Conservation (phyloP, 2,113 vertebrate genomes). For the Macaca nemestrina region DNA sequence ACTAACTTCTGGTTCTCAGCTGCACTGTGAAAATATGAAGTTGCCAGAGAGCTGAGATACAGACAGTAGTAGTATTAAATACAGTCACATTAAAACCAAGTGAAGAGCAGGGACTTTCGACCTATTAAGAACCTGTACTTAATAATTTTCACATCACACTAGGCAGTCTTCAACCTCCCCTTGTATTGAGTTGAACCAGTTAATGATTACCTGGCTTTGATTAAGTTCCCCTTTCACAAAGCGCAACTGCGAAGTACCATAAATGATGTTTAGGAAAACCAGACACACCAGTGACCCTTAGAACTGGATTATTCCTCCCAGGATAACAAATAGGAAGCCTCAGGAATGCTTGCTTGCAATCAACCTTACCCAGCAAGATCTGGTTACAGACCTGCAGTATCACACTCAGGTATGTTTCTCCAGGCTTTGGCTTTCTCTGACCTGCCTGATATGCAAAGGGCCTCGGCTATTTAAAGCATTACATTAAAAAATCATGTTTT, state of each 20-base stretch:
- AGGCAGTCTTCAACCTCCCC: background rate
- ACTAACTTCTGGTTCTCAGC: conserved; percentile 60
- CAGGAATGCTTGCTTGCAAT: background rate
- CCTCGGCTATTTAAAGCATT: conserved; percentile 59
- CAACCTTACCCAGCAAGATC: background rate
- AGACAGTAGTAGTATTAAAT: background rate
- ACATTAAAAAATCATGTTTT: conserved; percentile 68
- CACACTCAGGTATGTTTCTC: background rate
- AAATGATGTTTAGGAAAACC: conserved; percentile 38
- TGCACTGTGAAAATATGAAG: conserved; percentile 45
- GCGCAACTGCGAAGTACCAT: background rate
- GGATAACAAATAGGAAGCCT: background rate
- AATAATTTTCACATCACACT: background rate
- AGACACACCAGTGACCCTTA: conserved; percentile 12
- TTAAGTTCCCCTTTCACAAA: conserved; percentile 54
- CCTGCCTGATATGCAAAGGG: conserved; percentile 42
- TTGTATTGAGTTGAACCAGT: background rate
- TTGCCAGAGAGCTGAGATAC: conserved; percentile 8
- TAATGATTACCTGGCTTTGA: conserved; percentile 55
- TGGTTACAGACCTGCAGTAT: conserved; percentile 17
- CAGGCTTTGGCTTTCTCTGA: conserved; percentile 7
- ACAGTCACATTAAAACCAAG: background rate
- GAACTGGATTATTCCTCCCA: background rate
- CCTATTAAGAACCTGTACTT: background rate
- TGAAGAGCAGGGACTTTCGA: background rate